Base-by-base conservation (phyloP, 2,113 vertebrate genomes). In the Pollachius pollachius region DNA sequence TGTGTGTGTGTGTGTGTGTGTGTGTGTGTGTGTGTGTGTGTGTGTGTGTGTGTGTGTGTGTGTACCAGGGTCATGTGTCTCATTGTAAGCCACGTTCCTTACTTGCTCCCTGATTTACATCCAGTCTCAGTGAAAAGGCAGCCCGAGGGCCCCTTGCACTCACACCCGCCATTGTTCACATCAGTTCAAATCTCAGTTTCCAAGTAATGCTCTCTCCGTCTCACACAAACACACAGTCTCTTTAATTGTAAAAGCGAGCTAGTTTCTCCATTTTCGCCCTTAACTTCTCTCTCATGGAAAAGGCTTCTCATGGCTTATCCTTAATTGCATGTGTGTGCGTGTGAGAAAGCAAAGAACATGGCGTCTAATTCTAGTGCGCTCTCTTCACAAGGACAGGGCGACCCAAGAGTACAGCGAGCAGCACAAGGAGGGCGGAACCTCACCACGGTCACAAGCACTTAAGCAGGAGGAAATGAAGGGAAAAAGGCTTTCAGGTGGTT, bases 321-420 rank as follows among this genome's bases (percentile, higher is more conserved):
- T 69, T 70, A 65, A 2, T 52, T 16, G 30, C 30, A 52, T 8
- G 16, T 11, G 12, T 11, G 65, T 25, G 65, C 23, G 41, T 56
- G 19, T 15, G 41, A 52, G 37, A 69, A 41, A 76, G n/a, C 5
- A 66, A 62, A 54, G 66, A 58, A 65, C 18, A 65, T 21, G 30
- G 7, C 4, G 4, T 27, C 41, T 67, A 58, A 74, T 68, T 73
- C 68, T 67, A 80, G 73, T 69, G 68, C 67, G 1, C 16, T 62
- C 71, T 73, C 41, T 13, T 76, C 81, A 82, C 61, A 41, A 81
- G 73, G 18, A 77, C 77, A 72, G 81, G 65, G 37, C 71, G 17
- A 74, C 68, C 52, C 57, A 0, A 61, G 71, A 75, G 66, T 52
- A 68, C 75, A 52, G 52, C 67, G 34, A 30, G 62, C 27, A 62